Evolutionary conservation across 35 echinoderm and acorn worm genomes (phyloP), one percentile per base, ranked within the genome.

Genomic region (Diadema setosum): DNA sequence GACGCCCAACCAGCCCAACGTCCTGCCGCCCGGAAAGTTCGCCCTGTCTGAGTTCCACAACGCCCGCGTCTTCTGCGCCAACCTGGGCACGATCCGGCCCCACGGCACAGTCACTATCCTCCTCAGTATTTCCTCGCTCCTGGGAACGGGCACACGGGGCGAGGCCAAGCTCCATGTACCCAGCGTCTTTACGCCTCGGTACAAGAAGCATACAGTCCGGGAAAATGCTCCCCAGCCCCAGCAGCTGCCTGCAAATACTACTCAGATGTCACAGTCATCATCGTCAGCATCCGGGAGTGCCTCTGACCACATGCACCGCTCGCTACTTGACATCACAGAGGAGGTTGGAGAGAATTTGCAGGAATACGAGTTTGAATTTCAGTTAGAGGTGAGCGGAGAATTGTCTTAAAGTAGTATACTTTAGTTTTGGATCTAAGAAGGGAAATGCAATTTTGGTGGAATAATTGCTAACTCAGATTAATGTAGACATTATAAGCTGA

Each of bases 321-420:
- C 91, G 3, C 55, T 97, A 36, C 65, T 97, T 0, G 89, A 92
- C 55, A 58, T 99, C 12, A 90, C 89, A 14, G 93, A 94, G 33
- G 93, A 99, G 31, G 86, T 86, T 11, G 82, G 86, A 3, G 57
- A 52, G 7, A 99, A 94, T 55, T 80, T 64, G 17, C 58, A 88
- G 15, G 70, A 85, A 26, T 99, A 99, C 65, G 93, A 99, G 21
- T 99, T 99, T 91, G 93, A 92, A 81, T 99, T 99, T 84, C 96
- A 99, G 50, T 55, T 99, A 2, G 96, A 94, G 81, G 96, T 99
- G 16, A 67, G 30, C 37, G 1, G 37, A 67, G 12, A 18, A 1
- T 65, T n/a, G n/a, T n/a, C n/a, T n/a, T n/a, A n/a, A n/a, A n/a
- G n/a, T n/a, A n/a, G n/a, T n/a, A n/a, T n/a, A n/a, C n/a, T n/a